Evolutionary conservation across 2,113 vertebrate genomes (phyloP).

Genomic region (Pachycephala philippinensis): DNA sequence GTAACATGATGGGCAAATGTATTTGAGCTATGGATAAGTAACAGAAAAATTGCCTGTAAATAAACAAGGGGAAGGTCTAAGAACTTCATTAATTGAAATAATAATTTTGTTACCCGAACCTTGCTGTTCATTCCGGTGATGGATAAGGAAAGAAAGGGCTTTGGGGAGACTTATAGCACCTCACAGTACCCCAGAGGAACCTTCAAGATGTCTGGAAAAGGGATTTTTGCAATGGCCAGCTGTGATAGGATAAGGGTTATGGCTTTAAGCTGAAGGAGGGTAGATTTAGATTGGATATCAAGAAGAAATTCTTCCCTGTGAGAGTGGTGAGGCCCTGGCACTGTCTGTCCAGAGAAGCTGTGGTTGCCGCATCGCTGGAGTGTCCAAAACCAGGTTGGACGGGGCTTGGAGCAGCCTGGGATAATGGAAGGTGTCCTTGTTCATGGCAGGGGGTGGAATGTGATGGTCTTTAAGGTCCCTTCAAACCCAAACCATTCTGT

Average conservation of each 20-base stretch:
- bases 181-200: neutral
- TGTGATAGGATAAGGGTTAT: neutral
- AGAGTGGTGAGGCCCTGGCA: fast-evolving
- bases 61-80: fast-evolving
- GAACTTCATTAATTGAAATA: neutral
- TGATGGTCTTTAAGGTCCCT: neutral
- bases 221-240: neutral
- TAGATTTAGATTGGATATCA: neutral
- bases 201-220: no score
- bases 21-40: neutral
- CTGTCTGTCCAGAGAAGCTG: neutral
- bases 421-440: fast-evolving
- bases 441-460: fast-evolving
- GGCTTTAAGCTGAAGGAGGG: neutral
- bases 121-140: neutral
- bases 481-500: neutral
- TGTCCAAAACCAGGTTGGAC: fast-evolving
- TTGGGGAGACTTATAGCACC: neutral
- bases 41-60: neutral
- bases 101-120: neutral
- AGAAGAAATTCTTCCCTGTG: neutral
- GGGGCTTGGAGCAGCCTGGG: fast-evolving
- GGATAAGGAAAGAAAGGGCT: neutral
- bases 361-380: neutral
- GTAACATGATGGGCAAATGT: neutral